Evolutionary conservation across 2,113 vertebrate genomes (phyloP).

Genomic region (Neodon shergylaensis): DNA sequence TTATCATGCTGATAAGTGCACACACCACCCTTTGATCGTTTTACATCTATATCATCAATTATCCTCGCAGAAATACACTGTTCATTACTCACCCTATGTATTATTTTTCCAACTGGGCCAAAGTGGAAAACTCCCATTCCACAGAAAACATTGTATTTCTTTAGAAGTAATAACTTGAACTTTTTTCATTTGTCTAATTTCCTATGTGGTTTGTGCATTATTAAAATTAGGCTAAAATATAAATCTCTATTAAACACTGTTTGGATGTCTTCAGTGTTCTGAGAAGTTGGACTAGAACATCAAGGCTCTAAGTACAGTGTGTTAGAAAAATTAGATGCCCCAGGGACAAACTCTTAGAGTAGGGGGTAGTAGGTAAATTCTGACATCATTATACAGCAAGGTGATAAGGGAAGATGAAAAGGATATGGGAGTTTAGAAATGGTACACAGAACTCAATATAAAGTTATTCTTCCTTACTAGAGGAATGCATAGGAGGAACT

Average conservation of each 20-base stretch:
- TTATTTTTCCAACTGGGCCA: background rate
- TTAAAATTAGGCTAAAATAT: background rate
- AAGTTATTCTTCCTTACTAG: background rate
- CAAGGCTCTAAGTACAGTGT: background rate
- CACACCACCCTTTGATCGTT: background rate
- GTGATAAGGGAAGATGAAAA: background rate
- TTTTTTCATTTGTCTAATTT: conserved; percentile 23
- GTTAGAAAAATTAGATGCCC: background rate
- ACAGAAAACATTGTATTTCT: background rate
- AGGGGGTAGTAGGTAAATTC: background rate
- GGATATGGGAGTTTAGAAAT: background rate
- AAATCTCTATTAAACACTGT: background rate
- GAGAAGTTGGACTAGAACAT: background rate
- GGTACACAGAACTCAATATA: background rate
- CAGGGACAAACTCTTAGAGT: background rate
- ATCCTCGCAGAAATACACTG: background rate
- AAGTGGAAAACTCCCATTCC: background rate
- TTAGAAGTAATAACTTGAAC: background rate
- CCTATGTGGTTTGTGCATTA: background rate
- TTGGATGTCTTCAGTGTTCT: background rate
- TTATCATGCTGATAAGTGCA: background rate
- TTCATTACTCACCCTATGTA: background rate
- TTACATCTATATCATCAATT: background rate
- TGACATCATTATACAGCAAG: background rate
- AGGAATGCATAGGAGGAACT: background rate